Percentiles rank a stretch among this genome's conserved stretches.
phyloP scores from a whole-genome alignment of 2,113 vertebrate species.

The Uria lomvia region DNA sequence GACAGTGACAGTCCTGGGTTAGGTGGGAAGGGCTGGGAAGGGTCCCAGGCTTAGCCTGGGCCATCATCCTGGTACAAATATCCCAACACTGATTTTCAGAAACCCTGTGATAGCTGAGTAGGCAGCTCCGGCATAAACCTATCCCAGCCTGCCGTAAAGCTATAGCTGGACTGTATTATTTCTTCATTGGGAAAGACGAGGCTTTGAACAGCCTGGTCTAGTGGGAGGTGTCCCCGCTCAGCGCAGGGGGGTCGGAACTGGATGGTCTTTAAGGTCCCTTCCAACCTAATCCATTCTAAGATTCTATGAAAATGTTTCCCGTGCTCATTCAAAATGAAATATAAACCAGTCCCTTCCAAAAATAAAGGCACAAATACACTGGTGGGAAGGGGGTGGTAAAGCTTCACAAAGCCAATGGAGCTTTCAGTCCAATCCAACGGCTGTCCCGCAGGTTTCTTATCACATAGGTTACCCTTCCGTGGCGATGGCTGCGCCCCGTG shows the following conservation, averaged over 20 bases:
- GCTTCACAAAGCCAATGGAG: not conserved
- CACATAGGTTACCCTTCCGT: accelerated
- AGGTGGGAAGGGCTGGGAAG: not conserved
- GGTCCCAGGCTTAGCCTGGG: not conserved
- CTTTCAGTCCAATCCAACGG: not conserved
- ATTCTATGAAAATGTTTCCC: not conserved
- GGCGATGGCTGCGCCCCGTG: not conserved
- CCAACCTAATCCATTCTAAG: too few species aligned
- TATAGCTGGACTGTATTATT: not conserved
- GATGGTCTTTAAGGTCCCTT: too few species aligned
- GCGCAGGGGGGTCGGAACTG: too few species aligned
- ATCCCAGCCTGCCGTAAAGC: not conserved
- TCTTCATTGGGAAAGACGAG: not conserved
- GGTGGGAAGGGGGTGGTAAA: not conserved
- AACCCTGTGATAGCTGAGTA: not conserved
- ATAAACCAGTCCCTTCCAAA: not conserved
- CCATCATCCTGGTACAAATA: not conserved
- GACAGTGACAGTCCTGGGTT: not conserved
- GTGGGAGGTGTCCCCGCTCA: too few species aligned
- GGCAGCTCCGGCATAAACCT: not conserved
- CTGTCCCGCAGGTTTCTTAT: not conserved
- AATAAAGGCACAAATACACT: not conserved
- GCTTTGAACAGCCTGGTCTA: too few species aligned
- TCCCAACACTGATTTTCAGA: not conserved
- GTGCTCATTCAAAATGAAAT: not conserved